These are phyloP conservation scores for Perccottus glenii DNA, from an alignment of 2,113 vertebrate genomes.

Conservation along the genomic window DNA sequence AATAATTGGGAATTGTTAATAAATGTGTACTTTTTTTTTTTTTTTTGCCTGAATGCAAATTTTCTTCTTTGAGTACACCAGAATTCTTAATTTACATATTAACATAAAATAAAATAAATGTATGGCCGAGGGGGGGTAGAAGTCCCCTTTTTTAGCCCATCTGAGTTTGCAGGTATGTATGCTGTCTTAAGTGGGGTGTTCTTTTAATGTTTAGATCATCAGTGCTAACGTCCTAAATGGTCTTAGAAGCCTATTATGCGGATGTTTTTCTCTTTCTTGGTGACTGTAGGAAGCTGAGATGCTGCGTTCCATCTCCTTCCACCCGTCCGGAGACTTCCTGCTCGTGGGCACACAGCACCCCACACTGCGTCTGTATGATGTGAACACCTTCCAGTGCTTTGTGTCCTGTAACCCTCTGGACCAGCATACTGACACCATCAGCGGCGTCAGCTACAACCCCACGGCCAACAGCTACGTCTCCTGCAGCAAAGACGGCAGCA, in stretches of 20 bases:
- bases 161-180: too few relatives aligned
- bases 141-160: too few relatives aligned
- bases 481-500: constrained; percentile 96
- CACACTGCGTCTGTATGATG: constrained; percentile 93
- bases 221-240: too few relatives aligned
- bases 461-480: constrained; percentile 94
- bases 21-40: too few relatives aligned
- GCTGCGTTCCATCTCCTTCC: constrained; percentile 96
- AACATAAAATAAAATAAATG: too few relatives aligned
- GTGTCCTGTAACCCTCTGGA: constrained; percentile 97
- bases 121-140: too few relatives aligned
- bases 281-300: constrained; percentile 93
- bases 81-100: too few relatives aligned
- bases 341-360: constrained; percentile 97
- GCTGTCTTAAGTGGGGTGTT: too few relatives aligned
- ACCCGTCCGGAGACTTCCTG: constrained; percentile 95
- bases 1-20: too few relatives aligned
- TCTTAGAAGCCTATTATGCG: background rate
- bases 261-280: background rate
- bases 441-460: constrained; percentile 92
- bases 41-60: too few relatives aligned
- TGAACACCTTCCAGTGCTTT: constrained; percentile 98
- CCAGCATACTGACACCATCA: constrained; percentile 96
- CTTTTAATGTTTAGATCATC: too few relatives aligned
- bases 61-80: too few relatives aligned